Base-by-base conservation (phyloP, 1,140 invertebrate genomes). In the Brachionus asplanchnoidis region DNA sequence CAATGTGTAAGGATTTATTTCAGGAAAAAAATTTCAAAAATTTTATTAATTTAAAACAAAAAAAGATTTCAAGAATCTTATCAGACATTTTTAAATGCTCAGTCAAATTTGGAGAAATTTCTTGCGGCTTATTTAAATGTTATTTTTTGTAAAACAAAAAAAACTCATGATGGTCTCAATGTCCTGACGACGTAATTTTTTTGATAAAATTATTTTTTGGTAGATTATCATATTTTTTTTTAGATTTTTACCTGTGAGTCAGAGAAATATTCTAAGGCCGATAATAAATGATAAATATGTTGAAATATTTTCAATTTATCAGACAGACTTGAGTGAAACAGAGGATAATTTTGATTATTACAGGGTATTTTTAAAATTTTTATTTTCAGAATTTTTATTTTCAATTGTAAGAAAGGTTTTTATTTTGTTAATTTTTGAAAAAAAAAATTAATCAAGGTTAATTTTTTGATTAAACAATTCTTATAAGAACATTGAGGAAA, bases 211-310 rank as follows among this genome's bases (percentile, higher is more conserved):
- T 12, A n/a, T 8, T 28, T 36, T 68, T 32, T 12, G 36, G 12
- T 23, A 17, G 9, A 7, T 68, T 28, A 11, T 28, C 8, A 32
- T 1, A 32, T 1, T 8, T 32, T 68, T 68, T 36, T 68, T 40
- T n/a, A 68, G 88, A 84, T 88, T 88, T 85, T 70, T 70, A 40
- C 87, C 89, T 28, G 86, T 89, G 26, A 86, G 87, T 66, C 87
- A 86, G n/a, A 85, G 89, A 60, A 86, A 87, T 73, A 88, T 88
- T 14, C 86, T 89, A 4, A 85, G 88, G 78, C 86, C 86, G 8
- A 87, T 87, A 5, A 86, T 90, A 32, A 85, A 88, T 32, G 89
- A 90, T 73, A 89, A 89, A 83, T 90, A 88, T 88, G 88, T 89
- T 3, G 88, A 89, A 70, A 87, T 88, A 36, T 90, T 90, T 83